Base-by-base conservation (phyloP, 2,888 invertebrate genomes). In the Dasypogon diadema region DNA sequence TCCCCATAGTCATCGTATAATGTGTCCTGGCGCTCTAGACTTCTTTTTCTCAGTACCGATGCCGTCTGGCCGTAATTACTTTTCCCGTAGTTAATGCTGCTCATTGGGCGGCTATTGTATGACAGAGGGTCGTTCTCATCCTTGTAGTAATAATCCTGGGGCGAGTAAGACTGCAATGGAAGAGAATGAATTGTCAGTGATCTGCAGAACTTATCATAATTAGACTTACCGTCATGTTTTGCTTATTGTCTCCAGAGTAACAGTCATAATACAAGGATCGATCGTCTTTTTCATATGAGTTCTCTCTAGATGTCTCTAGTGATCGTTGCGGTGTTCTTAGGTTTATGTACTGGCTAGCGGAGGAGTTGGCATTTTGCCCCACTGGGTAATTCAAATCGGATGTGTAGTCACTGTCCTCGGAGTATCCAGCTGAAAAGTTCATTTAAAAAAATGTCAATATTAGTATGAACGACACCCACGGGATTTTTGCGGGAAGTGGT, bases 331-430 rank as follows among this genome's bases (percentile, higher is more conserved):
- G 79, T 56, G 77, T 79, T 58, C 72, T 75, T 22, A 78, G 76
- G 79, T 80, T 80, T 60, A 79, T 72, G 76, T 79, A 95, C 88
- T 97, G 97, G 77, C 96, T 95, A 24, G 94, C 95, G 77, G 96
- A 96, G 83, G 94, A 94, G 88, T 97, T 97, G 82, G 96, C 91
- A 84, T 95, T 95, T 84, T 94, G 94, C 78, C 92, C 92, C 82
- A 94, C 91, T 26, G 80, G 97, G 88, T 94, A 97, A 89, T 97
- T 97, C 83, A 97, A 91, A 87, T 98, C 98, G 79, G 96, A 96
- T 78, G 97, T 98, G 88, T 98, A 98, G 88, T 98, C 98, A 81
- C 96, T 96, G 87, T 98, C 97, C 87, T 98, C 98, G 68, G 97
- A 97, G 86, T 97, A 94, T 77, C 97, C 96, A 85, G 96, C 96